Evolutionary conservation across 2,797 vertebrate species (phyloP).

Genomic region (Xyrichtys novacula): DNA sequence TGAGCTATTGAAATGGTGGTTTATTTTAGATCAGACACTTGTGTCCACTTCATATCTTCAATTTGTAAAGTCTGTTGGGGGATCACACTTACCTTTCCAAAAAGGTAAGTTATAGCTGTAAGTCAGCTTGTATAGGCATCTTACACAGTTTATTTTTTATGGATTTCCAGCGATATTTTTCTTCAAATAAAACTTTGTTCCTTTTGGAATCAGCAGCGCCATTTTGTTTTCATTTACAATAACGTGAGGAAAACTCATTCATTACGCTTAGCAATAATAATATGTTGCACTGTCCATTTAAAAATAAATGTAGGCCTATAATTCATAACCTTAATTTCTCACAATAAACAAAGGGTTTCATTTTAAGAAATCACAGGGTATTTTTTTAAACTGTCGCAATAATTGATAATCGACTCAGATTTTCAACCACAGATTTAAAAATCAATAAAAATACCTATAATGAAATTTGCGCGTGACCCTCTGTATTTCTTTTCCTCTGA

Average conservation of each 20-base stretch:
- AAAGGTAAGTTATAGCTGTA: constrained; percentile 80
- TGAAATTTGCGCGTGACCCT: no score
- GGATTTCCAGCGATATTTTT: constrained; percentile 90
- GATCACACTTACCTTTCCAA: constrained; percentile 62
- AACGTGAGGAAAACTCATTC: constrained; percentile 15
- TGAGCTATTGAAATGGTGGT: constrained; percentile 87
- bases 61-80: constrained; percentile 78
- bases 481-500: not conserved
- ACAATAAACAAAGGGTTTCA: no score
- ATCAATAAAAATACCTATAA: no score
- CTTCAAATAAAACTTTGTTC: constrained; percentile 95
- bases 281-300: no score
- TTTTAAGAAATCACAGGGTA: no score
- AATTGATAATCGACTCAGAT: no score
- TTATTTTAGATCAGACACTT: constrained; percentile 41
- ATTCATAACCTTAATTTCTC: no score
- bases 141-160: constrained; percentile 93
- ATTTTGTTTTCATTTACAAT: constrained; percentile 45
- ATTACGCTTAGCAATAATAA: no score
- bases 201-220: constrained; percentile 78
- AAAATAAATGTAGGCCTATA: no score
- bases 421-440: no score
- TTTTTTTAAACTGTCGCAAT: no score
- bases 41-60: constrained; percentile 60
- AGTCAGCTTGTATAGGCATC: constrained; percentile 67